Base-by-base conservation (phyloP, 2,888 invertebrate genomes). In the Lasioglossum marginatum region DNA sequence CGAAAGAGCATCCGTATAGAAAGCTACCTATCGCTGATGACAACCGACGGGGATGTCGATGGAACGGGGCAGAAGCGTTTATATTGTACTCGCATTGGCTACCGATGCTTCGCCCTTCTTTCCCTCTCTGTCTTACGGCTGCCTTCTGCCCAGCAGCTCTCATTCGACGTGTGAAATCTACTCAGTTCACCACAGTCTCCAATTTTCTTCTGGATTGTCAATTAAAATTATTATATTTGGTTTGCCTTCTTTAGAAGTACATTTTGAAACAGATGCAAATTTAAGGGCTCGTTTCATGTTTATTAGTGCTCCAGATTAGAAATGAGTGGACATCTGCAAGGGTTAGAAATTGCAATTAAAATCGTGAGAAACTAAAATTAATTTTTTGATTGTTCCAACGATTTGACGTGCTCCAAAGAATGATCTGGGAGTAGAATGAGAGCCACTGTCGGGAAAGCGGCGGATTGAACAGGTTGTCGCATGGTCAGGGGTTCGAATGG, bases 41-140 rank as follows among this genome's bases (percentile, higher is more conserved):
- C 83, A 78, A 85, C 60, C 80, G 89, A 89, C 86, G 86, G 87
- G 72, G 90, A 89, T 89, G 83, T 77, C 75, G 87, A 88, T 89
- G 83, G 78, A 86, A 83, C 82, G 82, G 73, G 74, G 72, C 84
- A 82, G 83, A 88, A 80, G 80, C 86, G 82, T 85, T 85, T 81
- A 81, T 87, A 86, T 88, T 79, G 86, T 81, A 79, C 81, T 81
- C 85, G 80, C 90, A 88, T 88, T 88, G 89, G 88, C 88, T 91
- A 91, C 92, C 91, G 89, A 92, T 92, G 87, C 87, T 84, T 88
- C 83, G 63, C 92, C 91, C 92, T 91, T 90, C 91, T 92, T 92
- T 92, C 93, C 92, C 93, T 92, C 90, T 91, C 87, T 91, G 88
- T 93, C 93, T 93, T 89, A 86, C 87, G 88, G 90, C 92, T 88